Evolutionary conservation across 2,888 invertebrate species (phyloP), one percentile per base, ranked within the genome.

Genomic region (Stenurella melanura): DNA sequence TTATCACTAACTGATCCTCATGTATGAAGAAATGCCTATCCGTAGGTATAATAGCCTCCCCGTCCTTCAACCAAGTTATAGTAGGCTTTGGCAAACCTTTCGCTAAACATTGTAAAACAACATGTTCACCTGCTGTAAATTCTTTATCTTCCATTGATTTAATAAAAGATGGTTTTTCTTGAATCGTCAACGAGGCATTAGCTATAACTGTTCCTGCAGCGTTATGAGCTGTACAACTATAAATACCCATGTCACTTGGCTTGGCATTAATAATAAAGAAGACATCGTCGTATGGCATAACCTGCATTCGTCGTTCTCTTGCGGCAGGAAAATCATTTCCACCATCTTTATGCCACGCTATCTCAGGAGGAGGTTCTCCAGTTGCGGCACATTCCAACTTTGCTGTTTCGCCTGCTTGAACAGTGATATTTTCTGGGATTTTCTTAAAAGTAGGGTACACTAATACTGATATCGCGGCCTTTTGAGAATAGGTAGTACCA

Each of bases 261-360:
- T 96, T 97, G 21, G 96, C 96, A 90, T 96, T 94, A n/a, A 96
- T 93, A 83, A 98, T 98, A 87, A 97, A 96, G 88, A 98, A 96
- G 1, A 95, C 94, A 88, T 97, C 96, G 87, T 98, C 98, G 38
- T 94, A 93, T 0, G 96, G 95, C 93, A 97, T 96, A 64, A 98
- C 96, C 90, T 96, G 96, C 94, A 98, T 95, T 54, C 98, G 92
- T 61, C 98, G 93, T 88, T 98, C 98, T 83, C 95, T 92, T 10
- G 98, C 98, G 6, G 98, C 98, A 9, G 98, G 98, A 89, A 98
- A 98, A 87, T 97, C 96, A 86, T 96, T 95, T 0, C 96, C 96
- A n/a, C 96, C 96, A 90, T 96, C 96, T 89, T 97, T 97, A 85
- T 96, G 95, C 95, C 97, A 95, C 0, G 96, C 95, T 83, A 97